Evolutionary conservation across 1,140 invertebrate species (phyloP), one percentile per base, ranked within the genome.

Genomic region (Tribolium castaneum): DNA sequence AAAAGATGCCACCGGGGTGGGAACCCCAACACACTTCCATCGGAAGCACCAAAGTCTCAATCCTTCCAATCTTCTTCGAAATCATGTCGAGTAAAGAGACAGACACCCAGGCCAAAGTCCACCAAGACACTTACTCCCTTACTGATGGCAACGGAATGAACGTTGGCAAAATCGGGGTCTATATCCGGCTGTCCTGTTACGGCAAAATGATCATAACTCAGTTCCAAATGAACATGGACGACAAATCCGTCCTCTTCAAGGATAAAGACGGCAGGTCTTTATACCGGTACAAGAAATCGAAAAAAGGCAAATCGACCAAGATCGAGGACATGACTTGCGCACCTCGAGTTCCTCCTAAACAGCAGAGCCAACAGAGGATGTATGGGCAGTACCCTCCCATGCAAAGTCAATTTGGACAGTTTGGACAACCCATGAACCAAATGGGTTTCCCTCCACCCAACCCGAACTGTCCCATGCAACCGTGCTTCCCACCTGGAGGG

Each of bases 171-270:
- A 84, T 88, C 74, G 80, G 89, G 80, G 87, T 92, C 76, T 90
- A 89, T 86, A 83, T 90, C 5, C 84, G 92, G 6, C 88, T 90
- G 80, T 91, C 91, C 9, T 91, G 90, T 80, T 92, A 92, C 77
- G 92, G 92, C 7, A 89, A 90, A 80, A 86, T 92, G 77, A 92
- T 92, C 22, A 87, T 92, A 2, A 93, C 92, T 1, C 89, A 90
- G 80, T 93, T 92, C 82, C 90, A 92, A 85, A 86, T 86, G 86
- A 86, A 86, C 59, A 54, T 85, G 75, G 78, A 84, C 19, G 86
- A 86, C 70, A 86, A 86, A 75, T 85, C 85, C 1, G 86, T 87
- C 0, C 75, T 86, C 2, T 87, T 87, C 71, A 86, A 87, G 73
- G 85, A 85, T 39, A 85, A 85, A 70, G 84, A 86, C 35, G 86